Conservation (phyloP, 2,888 invertebrate species). For the Polydrusus cervinus region DNA sequence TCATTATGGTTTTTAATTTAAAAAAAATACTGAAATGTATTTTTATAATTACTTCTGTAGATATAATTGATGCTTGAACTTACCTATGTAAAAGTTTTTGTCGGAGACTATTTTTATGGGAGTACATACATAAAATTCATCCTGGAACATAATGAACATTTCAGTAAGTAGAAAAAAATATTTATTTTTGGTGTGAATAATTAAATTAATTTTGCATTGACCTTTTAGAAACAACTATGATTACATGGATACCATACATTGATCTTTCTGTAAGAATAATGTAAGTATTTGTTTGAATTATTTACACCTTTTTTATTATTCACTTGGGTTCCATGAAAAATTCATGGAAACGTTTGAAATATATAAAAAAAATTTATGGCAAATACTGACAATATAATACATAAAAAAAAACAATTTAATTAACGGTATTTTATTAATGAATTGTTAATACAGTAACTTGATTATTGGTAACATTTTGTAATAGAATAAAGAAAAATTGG, state of each 20-base stretch:
- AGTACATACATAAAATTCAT: conserved; percentile 93
- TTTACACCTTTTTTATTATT: too few species aligned
- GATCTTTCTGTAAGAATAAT: too few species aligned
- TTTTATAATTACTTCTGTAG: not conserved
- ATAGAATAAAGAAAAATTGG: not conserved
- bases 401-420: not conserved
- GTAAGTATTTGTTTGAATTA: too few species aligned
- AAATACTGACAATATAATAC: not conserved
- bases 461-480: not conserved
- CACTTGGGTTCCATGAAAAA: too few species aligned
- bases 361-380: too few species aligned
- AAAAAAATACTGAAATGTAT: too few species aligned
- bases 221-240: too few species aligned
- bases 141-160: conserved; percentile 75
- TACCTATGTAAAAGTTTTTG: conserved; percentile 88
- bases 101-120: conserved; percentile 87
- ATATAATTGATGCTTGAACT: conserved; percentile 58
- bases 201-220: too few species aligned
- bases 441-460: not conserved
- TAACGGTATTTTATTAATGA: conserved; percentile 1
- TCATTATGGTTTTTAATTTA: too few species aligned
- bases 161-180: conserved; percentile 38
- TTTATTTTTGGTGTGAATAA: conserved; percentile 33
- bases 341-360: too few species aligned
- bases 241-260: too few species aligned